phyloP scores from a whole-genome alignment of 92 coral and sea anemone genomes.

The Zoanthus gigantus region DNA sequence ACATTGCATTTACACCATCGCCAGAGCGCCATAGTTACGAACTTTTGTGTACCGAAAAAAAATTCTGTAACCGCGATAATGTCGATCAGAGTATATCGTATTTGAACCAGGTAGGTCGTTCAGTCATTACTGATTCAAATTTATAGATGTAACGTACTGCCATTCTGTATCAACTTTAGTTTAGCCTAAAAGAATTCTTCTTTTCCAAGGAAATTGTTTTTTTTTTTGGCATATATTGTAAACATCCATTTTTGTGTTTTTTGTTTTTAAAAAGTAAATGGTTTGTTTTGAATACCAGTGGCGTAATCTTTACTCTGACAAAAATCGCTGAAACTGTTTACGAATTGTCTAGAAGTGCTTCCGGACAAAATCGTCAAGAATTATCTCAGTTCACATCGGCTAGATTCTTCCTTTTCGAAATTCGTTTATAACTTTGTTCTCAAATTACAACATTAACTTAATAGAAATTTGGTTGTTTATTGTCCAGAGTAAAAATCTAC shows the following conservation, averaged over 20 bases:
- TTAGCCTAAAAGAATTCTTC: background rate
- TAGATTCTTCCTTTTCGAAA: background rate
- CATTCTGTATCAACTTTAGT: background rate
- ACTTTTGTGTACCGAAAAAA: conserved; percentile 73
- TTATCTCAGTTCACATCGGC: background rate
- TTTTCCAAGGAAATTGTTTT: background rate
- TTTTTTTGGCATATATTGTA: background rate
- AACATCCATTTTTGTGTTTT: background rate
- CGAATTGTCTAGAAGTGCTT: background rate
- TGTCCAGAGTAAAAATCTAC: background rate
- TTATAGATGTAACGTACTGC: background rate
- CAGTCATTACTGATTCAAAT: background rate
- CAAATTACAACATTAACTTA: background rate
- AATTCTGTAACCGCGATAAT: conserved; percentile 89
- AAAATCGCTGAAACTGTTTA: background rate
- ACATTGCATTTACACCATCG: conserved; percentile 60
- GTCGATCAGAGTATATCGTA: conserved; percentile 94
- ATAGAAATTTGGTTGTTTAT: background rate
- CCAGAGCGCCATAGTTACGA: conserved; percentile 63
- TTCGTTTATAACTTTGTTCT: background rate
- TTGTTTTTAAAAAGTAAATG: background rate
- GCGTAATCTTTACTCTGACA: background rate
- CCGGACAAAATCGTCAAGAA: background rate
- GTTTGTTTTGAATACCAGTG: background rate
- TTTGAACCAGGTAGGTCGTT: conserved; percentile 84